Evolutionary conservation across 2,797 vertebrate genomes (phyloP), one percentile per base, ranked within the genome.

Genomic region (Tapirus indicus): DNA sequence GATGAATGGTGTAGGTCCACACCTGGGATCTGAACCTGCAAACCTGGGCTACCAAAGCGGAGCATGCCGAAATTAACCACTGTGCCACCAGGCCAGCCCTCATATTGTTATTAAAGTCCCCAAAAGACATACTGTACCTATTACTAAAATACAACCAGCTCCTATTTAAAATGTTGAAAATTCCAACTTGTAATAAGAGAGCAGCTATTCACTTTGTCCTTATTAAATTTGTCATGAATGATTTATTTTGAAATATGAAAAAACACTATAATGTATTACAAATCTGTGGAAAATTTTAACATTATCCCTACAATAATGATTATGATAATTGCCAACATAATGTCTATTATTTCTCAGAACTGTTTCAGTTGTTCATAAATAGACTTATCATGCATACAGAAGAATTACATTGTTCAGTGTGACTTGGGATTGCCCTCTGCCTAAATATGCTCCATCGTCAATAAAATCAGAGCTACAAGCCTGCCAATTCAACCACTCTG

Each of bases 201-300:
- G 32, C 25, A 71, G 35, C 20, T 54, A 52, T 69, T 92, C 52
- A 38, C 10, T 74, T 49, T 20, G 12, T 58, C 56, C 66, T 83
- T 89, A 83, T 88, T 94, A 89, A 92, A 85, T 85, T 60, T 20
- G 44, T 82, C 41, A 58, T 29, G 11, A 83, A 68, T 92, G 32
- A 44, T 87, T 41, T 86, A 92, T 78, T 96, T 88, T 80, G 87
- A 89, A 92, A 62, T 49, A 87, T 38, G 13, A 60, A 78, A 75
- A 82, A 96, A 47, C 17, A 29, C 32, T 64, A 16, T 41, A 74
- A 38, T 69, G 58, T 25, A 14, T 7, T 14, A 78, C 56, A 92
- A 38, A 92, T 62, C 17, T 90, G 21, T 88, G 27, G 29, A 79
- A 92, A 86, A 47, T 32, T 41, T 94, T 94, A 90, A 88, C 68